Evolutionary conservation across 2,888 invertebrate genomes (phyloP).

Genomic region (Lycaena phlaeas): DNA sequence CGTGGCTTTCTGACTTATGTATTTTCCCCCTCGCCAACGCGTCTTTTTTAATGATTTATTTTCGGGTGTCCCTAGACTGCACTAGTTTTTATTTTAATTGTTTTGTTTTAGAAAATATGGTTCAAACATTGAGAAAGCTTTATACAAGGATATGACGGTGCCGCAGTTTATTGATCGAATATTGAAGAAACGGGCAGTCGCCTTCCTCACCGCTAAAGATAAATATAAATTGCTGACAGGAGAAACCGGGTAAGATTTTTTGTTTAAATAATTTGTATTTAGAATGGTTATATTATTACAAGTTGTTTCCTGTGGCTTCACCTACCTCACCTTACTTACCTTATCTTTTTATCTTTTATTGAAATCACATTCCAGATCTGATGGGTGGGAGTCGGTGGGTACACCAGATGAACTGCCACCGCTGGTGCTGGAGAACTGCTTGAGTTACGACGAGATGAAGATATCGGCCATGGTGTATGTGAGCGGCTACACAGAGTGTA

Average conservation of each 20-base stretch:
- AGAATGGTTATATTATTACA: too few relatives aligned
- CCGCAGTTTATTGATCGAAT: conserved; percentile 71
- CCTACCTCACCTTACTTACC: too few relatives aligned
- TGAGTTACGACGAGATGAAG: conserved; percentile 78
- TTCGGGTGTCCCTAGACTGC: too few relatives aligned
- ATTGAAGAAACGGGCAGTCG: conserved; percentile 67
- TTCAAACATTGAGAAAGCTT: conserved; percentile 58
- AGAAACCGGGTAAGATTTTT: conserved; percentile 54
- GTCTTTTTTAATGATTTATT: too few relatives aligned
- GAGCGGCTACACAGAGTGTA: conserved; percentile 73
- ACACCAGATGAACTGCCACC: conserved; percentile 68
- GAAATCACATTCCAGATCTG: too few relatives aligned
- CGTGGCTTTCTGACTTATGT: too few relatives aligned
- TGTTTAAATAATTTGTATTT: too few relatives aligned
- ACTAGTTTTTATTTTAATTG: too few relatives aligned
- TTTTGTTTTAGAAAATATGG: conserved; percentile 42
- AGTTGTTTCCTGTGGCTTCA: too few relatives aligned
- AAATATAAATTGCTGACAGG: conserved; percentile 64
- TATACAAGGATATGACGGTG: conserved; percentile 74
- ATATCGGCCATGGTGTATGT: conserved; percentile 72
- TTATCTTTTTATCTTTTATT: too few relatives aligned
- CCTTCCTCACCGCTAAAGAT: conserved; percentile 62
- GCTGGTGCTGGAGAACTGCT: conserved; percentile 62
- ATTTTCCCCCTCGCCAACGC: too few relatives aligned
- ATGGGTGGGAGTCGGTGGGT: conserved; percentile 75